Conservation (phyloP, 2,113 vertebrate genomes). For the Pimephales promelas region DNA sequence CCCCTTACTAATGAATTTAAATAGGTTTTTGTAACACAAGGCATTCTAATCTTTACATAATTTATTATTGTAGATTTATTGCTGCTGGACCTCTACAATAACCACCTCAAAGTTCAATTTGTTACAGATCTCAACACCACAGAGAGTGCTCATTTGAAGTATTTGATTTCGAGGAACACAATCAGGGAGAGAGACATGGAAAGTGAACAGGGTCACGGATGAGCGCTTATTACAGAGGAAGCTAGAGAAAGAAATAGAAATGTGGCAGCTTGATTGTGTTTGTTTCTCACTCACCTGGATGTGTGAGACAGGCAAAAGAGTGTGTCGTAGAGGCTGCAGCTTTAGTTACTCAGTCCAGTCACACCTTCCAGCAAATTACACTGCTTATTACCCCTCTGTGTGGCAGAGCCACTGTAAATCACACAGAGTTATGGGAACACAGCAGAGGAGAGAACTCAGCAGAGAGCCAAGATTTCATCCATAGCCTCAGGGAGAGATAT, state of each 20-base stretch:
- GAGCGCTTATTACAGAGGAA: neutral
- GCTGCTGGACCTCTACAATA: neutral
- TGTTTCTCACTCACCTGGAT: conserved; percentile 7
- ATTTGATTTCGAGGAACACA: neutral
- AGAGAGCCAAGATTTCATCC: conserved; percentile 31
- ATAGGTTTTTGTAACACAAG: too few species aligned
- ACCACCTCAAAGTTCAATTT: conserved; percentile 1
- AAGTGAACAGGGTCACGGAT: conserved; percentile 25
- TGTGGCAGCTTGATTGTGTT: conserved; percentile 25
- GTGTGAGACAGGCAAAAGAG: neutral
- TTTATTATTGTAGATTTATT: conserved; percentile 9
- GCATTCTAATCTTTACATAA: too few species aligned
- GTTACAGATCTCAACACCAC: neutral
- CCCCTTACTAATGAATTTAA: too few species aligned
- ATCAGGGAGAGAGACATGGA: conserved; percentile 20
- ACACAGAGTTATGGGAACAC: conserved; percentile 67
- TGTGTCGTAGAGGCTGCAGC: conserved; percentile 49
- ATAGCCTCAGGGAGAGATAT: conserved; percentile 3
- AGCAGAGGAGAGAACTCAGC: conserved; percentile 45
- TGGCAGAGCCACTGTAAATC: conserved; percentile 67
- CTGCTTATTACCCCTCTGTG: conserved; percentile 72
- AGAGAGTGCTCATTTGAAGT: neutral
- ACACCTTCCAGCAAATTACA: conserved; percentile 70
- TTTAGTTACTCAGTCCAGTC: conserved; percentile 65
- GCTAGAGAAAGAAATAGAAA: conserved; percentile 27